Evolutionary conservation across 2,888 invertebrate species (phyloP), one percentile per base, ranked within the genome.

Genomic region (Perdita meconis): DNA sequence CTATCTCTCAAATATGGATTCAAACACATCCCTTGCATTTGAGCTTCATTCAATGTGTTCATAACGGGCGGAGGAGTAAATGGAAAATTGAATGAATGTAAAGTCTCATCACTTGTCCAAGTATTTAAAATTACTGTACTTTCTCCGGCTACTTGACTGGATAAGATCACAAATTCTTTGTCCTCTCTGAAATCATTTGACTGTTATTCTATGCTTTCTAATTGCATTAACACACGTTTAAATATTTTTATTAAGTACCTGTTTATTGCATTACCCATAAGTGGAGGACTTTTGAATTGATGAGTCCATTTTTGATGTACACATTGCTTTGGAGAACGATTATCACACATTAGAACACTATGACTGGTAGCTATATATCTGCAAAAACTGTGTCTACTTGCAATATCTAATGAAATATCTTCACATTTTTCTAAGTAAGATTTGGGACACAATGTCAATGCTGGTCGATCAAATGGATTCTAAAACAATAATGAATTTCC

Each of bases 251-350:
- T 74, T 93, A n/a, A n/a, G n/a, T n/a, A 93, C 86, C 92, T 93
- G 66, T 90, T 87, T 26, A 91, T 89, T 22, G 92, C 88, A 4
- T 91, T 87, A 44, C 93, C 92, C 60, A 93, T 93, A 0, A 93
- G 91, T 0, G 94, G 94, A 2, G 93, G 87, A 72, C 93, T 93
- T 80, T 93, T 92, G 89, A 94, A 93, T 4, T 94, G 93, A 80
- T 95, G 95, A 0, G 93, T 94, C 94, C 94, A 95, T 73, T 94
- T 92, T 80, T 93, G 94, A 3, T 93, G 87, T 0, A 93, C 85
- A 22, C 87, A 84, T 10, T 82, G 69, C n/a, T 83, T 79, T 22
- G 86, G 83, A 10, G 80, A 85, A 36, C 92, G 89, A 56, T 81
- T 87, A 73, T 92, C 92, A 13, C 89, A 85, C 78, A 91, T 81